These are phyloP conservation scores for Myrmecobius fasciatus DNA, from an alignment of 2,113 vertebrate genomes.

Conservation along the genomic window DNA sequence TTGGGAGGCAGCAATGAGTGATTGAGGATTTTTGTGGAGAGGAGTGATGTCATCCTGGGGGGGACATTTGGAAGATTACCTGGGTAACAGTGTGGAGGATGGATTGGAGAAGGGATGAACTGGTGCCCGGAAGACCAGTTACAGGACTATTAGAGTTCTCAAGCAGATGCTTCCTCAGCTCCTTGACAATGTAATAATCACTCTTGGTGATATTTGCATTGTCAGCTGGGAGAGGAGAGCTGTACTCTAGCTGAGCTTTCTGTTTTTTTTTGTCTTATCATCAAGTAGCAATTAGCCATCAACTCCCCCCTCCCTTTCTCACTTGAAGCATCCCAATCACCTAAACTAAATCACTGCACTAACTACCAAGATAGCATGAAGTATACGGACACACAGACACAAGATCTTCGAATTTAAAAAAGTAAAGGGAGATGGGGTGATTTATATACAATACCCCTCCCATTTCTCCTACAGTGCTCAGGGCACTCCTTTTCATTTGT, in stretches of 20 bases:
- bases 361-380: not conserved
- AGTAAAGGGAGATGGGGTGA: not conserved
- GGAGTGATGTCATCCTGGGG: not conserved
- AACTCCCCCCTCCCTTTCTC: not conserved
- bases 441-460: not conserved
- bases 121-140: not conserved
- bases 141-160: not conserved
- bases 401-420: not conserved
- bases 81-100: not conserved
- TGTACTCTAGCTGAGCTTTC: not conserved
- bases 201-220: not conserved
- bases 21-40: not conserved
- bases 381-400: too few relatives aligned
- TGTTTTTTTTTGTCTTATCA: not conserved
- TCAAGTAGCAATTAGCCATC: not conserved
- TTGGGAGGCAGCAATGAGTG: not conserved
- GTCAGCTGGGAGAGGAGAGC: not conserved
- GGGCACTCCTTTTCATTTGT: not conserved
- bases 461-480: not conserved
- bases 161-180: not conserved
- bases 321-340: not conserved
- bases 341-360: not conserved
- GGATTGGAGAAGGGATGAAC: not conserved
- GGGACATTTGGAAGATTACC: not conserved
- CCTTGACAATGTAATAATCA: not conserved